Conservation (phyloP, 2,113 vertebrate species). For the Leuciscus idus region DNA sequence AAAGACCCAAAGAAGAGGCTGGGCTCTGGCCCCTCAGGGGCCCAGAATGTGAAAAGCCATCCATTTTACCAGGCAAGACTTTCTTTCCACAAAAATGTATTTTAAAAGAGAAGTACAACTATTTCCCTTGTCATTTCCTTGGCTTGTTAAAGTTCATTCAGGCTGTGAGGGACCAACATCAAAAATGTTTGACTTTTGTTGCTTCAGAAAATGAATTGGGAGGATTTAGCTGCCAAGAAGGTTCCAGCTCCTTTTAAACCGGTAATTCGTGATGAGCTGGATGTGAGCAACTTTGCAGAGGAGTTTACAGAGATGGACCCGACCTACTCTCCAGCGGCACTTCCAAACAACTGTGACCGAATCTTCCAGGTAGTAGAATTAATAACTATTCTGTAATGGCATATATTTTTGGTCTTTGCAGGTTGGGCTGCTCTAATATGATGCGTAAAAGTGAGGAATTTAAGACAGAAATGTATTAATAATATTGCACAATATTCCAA, state of each 20-base stretch:
- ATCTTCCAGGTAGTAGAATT: constrained; percentile 89
- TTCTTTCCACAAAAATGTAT: background rate
- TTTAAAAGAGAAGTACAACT: background rate
- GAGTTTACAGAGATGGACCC: constrained; percentile 99
- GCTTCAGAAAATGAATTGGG: constrained; percentile 92
- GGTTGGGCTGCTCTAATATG: background rate
- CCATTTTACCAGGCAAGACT: constrained; percentile 92
- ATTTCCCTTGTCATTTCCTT: constrained; percentile 39
- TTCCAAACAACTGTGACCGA: constrained; percentile 92
- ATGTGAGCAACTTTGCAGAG: constrained; percentile 97
- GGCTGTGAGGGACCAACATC: background rate
- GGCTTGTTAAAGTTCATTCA: background rate
- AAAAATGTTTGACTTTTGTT: constrained; percentile 42
- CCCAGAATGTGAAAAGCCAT: constrained; percentile 91
- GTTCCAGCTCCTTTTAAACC: constrained; percentile 93
- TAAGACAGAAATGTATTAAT: background rate
- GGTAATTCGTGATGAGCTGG: constrained; percentile 92
- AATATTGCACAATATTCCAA: background rate
- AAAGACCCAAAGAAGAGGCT: constrained; percentile 95
- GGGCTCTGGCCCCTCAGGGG: constrained; percentile 87
- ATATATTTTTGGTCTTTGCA: background rate
- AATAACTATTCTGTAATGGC: background rate
- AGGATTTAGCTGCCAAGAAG: constrained; percentile 93
- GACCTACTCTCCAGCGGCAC: constrained; percentile 93
- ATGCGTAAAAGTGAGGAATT: background rate